Base-by-base conservation (phyloP, 2,888 invertebrate species). In the Macrosiphum euphorbiae region DNA sequence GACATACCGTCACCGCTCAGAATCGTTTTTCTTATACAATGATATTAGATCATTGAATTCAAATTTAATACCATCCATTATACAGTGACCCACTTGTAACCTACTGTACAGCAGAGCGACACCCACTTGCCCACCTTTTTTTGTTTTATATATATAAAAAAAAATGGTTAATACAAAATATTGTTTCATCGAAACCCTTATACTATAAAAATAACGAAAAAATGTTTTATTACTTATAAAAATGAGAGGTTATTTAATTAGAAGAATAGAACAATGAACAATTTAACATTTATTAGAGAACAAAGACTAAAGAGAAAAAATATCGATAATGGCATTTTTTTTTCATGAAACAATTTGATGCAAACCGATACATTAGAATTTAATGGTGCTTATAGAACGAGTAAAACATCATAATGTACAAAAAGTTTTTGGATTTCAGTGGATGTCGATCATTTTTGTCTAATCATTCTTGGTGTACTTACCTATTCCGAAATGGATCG, bases 181-280 rank as follows among this genome's bases (percentile, higher is more conserved):
- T 41, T 35, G 78, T 78, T 78, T 24, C 24, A 26, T 78, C 28
- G 3, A 84, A 84, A 84, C 16, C 26, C 7, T 84, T 28, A 52
- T 10, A 41, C 8, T 41, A 26, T 28, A 78, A 50, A 78, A 78
- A 90, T 50, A 61, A n/a, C 24, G 20, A 20, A 55, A 55, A 55
- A 55, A 55, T 55, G 20, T 55, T 50, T 35, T 44, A 61, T 87
- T 50, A 78, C n/a, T 78, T 41, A 26, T 41, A 50, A 90, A 41
- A 90, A 84, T 28, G 16, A 41, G 91, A 84, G 52, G 52, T 91
- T 87, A 35, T 87, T 92, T 92, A 86, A 50, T 87, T 86, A 85
- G 61, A 61, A 91, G 47, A 67, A 20, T 7, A 47, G n/a, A 67
- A 47, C n/a, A 91, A 61, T 8, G 58, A 47, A 90, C 52, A 84